Percentiles rank a stretch among this genome's conserved stretches.
Conservation (phyloP, 1,140 invertebrate genomes). For the Drosophila arizonae region DNA sequence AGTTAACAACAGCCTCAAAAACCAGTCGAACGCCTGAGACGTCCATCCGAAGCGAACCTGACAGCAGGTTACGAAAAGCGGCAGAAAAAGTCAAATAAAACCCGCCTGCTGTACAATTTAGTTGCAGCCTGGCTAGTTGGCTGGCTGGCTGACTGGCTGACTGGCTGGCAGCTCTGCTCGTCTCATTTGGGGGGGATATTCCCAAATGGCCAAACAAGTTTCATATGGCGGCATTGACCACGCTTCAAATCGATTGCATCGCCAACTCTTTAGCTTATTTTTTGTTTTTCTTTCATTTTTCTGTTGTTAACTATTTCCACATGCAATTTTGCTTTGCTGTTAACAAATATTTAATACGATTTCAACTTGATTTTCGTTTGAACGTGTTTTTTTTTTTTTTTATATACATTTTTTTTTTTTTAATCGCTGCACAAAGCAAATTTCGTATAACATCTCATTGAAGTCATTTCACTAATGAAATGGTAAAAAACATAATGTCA, state of each 20-base stretch:
- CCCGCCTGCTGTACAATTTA: constrained; percentile 28
- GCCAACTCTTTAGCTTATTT: constrained; percentile 29
- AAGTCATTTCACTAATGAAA: neutral
- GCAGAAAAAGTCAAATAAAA: constrained; percentile 17
- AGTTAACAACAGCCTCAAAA: constrained; percentile 27
- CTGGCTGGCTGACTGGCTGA: neutral
- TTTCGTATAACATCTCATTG: constrained; percentile 1
- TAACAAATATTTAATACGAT: constrained; percentile 71
- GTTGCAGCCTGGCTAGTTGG: constrained; percentile 24
- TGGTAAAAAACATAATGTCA: too few species aligned
- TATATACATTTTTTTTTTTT: neutral
- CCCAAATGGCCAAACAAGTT: constrained; percentile 34
- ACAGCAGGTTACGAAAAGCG: constrained; percentile 48
- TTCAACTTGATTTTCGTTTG: constrained; percentile 54
- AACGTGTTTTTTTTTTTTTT: constrained; percentile 5
- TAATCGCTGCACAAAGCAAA: neutral
- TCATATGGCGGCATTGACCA: constrained; percentile 25
- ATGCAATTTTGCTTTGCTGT: constrained; percentile 59
- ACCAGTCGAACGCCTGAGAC: constrained; percentile 52
- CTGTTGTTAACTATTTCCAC: constrained; percentile 48
- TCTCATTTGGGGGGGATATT: constrained; percentile 32
- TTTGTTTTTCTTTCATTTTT: constrained; percentile 44
- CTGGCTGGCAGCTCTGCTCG: constrained; percentile 20
- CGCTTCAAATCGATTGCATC: constrained; percentile 27
- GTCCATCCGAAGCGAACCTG: constrained; percentile 55